These are phyloP conservation scores for Pseudochromis fuscus DNA, from an alignment of 2,797 vertebrate species.

Conservation along the genomic window DNA sequence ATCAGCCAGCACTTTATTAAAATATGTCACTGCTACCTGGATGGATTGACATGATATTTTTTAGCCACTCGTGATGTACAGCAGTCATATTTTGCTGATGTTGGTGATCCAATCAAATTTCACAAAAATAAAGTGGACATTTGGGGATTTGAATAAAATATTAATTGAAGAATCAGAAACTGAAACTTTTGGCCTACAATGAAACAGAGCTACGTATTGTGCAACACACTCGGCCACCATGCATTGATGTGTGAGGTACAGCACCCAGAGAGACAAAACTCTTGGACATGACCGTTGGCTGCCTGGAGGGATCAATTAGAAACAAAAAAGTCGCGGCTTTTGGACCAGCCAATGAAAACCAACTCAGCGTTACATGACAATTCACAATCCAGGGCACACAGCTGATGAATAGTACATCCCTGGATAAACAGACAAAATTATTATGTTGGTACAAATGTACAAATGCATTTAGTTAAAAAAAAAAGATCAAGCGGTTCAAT, in stretches of 20 bases:
- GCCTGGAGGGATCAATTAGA: not conserved
- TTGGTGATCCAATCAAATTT: too few relatives aligned
- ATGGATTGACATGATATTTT: too few relatives aligned
- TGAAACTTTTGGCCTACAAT: too few relatives aligned
- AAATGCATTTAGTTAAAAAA: not conserved
- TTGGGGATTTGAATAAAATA: too few relatives aligned
- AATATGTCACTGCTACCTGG: too few relatives aligned
- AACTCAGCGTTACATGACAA: not conserved
- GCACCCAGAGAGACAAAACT: constrained; percentile 9
- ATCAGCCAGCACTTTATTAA: too few relatives aligned
- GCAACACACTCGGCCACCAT: not conserved
- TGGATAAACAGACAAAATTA: not conserved
- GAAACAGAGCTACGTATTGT: not conserved
- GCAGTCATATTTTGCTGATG: too few relatives aligned
- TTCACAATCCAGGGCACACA: not conserved
- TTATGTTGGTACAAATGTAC: not conserved
- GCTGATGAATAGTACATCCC: not conserved
- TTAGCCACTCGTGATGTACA: too few relatives aligned
- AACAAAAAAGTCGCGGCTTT: not conserved
- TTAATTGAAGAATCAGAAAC: too few relatives aligned
- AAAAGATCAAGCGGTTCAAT: constrained; percentile 18
- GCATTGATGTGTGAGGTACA: not conserved
- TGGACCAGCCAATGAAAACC: not conserved
- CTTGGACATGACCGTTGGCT: not conserved
- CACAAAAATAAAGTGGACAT: too few relatives aligned